These are phyloP conservation scores for Junonia oenone DNA, from an alignment of 2,888 invertebrate species.

Conservation along the genomic window DNA sequence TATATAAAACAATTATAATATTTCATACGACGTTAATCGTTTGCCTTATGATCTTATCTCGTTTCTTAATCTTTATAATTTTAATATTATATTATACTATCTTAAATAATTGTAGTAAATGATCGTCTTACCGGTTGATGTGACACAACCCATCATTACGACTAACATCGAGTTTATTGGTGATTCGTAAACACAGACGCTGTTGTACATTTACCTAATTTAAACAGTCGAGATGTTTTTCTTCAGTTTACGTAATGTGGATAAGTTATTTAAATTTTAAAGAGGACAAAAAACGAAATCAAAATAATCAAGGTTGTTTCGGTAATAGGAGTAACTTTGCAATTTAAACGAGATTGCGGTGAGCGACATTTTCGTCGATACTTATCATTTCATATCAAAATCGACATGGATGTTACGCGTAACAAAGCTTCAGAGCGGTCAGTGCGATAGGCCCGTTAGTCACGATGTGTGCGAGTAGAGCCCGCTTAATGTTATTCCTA, in stretches of 20 bases:
- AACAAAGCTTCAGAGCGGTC: constrained; percentile 2
- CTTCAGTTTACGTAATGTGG: not conserved
- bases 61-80: not conserved
- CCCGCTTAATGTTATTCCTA: constrained; percentile 30
- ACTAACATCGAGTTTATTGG: constrained; percentile 1
- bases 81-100: not conserved
- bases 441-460: constrained; percentile 24
- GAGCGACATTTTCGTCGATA: not conserved
- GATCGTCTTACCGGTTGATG: constrained; percentile 20
- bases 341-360: not conserved
- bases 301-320: not conserved
- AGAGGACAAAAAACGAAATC: not conserved
- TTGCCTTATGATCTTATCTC: not conserved
- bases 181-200: not conserved
- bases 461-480: constrained; percentile 20
- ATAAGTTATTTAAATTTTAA: not conserved
- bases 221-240: not conserved
- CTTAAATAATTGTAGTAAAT: not conserved
- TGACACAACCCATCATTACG: constrained; percentile 4
- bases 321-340: not conserved
- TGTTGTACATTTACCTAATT: not conserved
- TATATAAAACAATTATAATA: constrained; percentile 1
- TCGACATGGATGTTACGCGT: not conserved
- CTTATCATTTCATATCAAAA: not conserved
- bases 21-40: not conserved